Base-by-base conservation (phyloP, 2,797 vertebrate species). In the Mus caroli region DNA sequence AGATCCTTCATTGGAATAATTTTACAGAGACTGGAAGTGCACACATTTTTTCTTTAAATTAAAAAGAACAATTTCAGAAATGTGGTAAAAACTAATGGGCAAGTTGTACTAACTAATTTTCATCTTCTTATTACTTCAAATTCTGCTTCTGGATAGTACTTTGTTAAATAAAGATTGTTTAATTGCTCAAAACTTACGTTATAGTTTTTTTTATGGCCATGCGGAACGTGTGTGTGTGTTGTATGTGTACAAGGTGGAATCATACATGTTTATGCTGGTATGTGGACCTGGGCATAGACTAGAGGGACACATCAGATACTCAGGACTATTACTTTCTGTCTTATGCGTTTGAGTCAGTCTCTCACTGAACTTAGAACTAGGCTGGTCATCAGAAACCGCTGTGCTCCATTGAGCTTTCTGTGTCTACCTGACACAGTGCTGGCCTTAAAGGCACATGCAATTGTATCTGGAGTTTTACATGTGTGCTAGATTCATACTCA, bases 111-210 rank as follows among this genome's bases (percentile, higher is more conserved):
- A 64, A 56, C 28, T 50, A 69, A 76, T 89, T 95, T 58, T 91
- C 46, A 79, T 95, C 50, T 37, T 84, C 6, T 79, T 91, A 83
- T 60, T 76, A 85, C 58, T 75, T 78, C 46, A 91, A 78, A 31
- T n/a, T 88, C 43, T 87, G 40, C 20, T 93, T 96, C 92, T 95
- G 82, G 52, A 96, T 95, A 89, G 90, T 71, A 79, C 24, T 71
- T 86, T 79, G 67, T 94, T 67, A 86, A 67, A 37, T 88, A 22
- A 17, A 94, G 94, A 85, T 69, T 84, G 88, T 69, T 71, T 60
- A 84, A 58, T 40, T 96, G 64, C 64, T 90, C 58, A 90, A 86
- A 50, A 13, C 9, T 73, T 85, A 78, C 64, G 34, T 91, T 43
- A 58, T 43, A 58, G n/a, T 50, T 87, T 26, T 54, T 56, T 56